Base-by-base conservation (phyloP, 2,797 vertebrate genomes). In the Ispidina picta region DNA sequence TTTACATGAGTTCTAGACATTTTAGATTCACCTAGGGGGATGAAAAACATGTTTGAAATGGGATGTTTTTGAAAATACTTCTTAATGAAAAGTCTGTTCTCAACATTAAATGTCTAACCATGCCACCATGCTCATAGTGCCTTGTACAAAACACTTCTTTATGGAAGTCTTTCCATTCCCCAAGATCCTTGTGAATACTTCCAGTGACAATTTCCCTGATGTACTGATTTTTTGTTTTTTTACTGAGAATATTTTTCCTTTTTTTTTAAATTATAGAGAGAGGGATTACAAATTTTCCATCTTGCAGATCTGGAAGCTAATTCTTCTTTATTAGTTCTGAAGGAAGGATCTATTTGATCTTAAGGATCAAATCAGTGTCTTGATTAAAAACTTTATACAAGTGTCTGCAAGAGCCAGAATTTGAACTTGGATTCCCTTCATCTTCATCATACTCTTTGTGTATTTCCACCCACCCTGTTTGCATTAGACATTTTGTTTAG, bases 311-410 rank as follows among this genome's bases (percentile, higher is more conserved):
- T 11, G 21, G 8, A 3, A 54, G 16, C 5, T 8, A 12, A 15
- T 13, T 79, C 64, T 83, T 87, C 51, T 74, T 69, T 28, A n/a
- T 65, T 44, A 84, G 18, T 6, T 82, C 52, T 74, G 68, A 65
- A 75, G 39, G 12, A 35, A 39, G 44, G 44, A 22, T 46, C 44
- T 46, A 46, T 46, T 46, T 20, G 21, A 46, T 81, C 52, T 76
- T 63, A 65, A 75, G 37, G 11, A 37, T 3, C 1, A 0, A 78
- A 81, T 48, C 26, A 51, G 5, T 65, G 37, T 39, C 55, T 59
- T 69, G 39, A 86, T 65, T 52, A 91, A 94, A 95, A 86, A 75
- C 15, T 58, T 3, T 19, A 56, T 88, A 48, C 8, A 55, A 87
- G 10, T 26, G 11, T 37, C 74, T 83, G 39, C 48, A 88, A 39